Conservation (phyloP, 2,113 vertebrate genomes). For the Fulica atra region DNA sequence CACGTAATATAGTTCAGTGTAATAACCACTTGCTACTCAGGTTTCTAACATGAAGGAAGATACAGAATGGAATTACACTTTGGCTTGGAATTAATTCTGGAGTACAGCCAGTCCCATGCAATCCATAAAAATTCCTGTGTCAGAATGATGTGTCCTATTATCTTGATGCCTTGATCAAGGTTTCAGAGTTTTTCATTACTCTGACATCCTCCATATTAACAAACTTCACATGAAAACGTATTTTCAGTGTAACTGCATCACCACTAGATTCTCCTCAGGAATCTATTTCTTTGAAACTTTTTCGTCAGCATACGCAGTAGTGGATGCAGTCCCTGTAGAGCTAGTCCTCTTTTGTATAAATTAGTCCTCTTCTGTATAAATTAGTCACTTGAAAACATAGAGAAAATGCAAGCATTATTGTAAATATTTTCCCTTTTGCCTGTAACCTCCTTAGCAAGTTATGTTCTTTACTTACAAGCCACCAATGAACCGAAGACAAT, state of each 20-base stretch:
- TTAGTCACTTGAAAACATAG: not conserved
- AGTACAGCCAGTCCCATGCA: slow-evolving; percentile 19
- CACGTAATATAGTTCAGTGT: slow-evolving; percentile 22
- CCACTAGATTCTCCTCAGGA: not conserved
- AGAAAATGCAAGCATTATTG: not conserved
- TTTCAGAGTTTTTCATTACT: slow-evolving; percentile 20
- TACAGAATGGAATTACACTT: slow-evolving; percentile 34
- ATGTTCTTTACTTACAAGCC: not conserved
- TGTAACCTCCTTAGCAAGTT: not conserved
- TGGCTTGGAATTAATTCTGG: slow-evolving; percentile 45
- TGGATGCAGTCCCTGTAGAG: not conserved
- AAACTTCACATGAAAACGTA: not conserved
- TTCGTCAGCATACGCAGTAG: not conserved
- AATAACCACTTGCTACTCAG: slow-evolving; percentile 24
- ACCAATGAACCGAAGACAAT: not conserved
- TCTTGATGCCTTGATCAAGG: slow-evolving; percentile 45
- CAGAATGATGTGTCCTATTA: slow-evolving; percentile 44
- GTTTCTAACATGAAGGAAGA: slow-evolving; percentile 48
- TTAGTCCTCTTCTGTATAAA: not conserved
- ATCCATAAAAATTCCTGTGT: slow-evolving; percentile 62
- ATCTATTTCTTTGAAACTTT: not conserved
- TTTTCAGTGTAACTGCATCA: not conserved
- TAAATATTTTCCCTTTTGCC: not conserved
- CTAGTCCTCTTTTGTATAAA: not conserved
- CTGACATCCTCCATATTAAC: not conserved